Percentiles rank a stretch among this genome's conserved stretches.
Conservation (phyloP, 2,113 vertebrate genomes). For the Xiphias gladius region DNA sequence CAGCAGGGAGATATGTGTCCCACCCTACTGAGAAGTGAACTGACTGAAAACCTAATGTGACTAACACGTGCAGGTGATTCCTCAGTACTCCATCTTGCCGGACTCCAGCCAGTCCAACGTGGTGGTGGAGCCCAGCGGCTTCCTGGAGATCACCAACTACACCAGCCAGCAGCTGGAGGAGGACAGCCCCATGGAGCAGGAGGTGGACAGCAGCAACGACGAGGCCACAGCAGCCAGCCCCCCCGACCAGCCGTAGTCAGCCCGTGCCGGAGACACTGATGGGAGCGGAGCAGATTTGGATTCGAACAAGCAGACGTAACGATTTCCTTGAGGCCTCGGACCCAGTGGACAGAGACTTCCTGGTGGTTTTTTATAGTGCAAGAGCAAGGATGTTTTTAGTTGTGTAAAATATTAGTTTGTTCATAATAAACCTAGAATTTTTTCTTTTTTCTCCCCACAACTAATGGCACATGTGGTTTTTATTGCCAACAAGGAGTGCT, state of each 20-base stretch:
- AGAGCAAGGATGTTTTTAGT: neutral
- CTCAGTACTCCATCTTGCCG: conserved; percentile 96
- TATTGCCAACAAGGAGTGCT: conserved; percentile 25
- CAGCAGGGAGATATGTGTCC: too few relatives aligned
- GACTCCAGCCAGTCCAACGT: conserved; percentile 97
- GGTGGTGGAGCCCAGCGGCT: conserved; percentile 98
- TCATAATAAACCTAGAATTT: conserved; percentile 17
- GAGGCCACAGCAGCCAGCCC: conserved; percentile 90
- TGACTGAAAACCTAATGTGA: neutral
- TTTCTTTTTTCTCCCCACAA: neutral
- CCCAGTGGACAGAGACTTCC: neutral
- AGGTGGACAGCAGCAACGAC: conserved; percentile 95
- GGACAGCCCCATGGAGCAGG: conserved; percentile 92
- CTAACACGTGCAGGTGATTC: conserved; percentile 89
- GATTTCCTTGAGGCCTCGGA: conserved; percentile 4
- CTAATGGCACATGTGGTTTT: conserved; percentile 51
- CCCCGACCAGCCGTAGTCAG: conserved; percentile 85
- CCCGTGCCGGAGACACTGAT: neutral
- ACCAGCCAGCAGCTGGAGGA: conserved; percentile 98
- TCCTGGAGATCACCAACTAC: conserved; percentile 97
- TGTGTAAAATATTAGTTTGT: conserved; percentile 61
- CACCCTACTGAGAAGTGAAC: neutral
- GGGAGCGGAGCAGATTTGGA: conserved; percentile 6
- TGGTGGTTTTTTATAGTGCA: neutral
- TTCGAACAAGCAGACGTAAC: conserved; percentile 19